Conservation (phyloP, 1,140 invertebrate genomes). For the Heliconius himera region DNA sequence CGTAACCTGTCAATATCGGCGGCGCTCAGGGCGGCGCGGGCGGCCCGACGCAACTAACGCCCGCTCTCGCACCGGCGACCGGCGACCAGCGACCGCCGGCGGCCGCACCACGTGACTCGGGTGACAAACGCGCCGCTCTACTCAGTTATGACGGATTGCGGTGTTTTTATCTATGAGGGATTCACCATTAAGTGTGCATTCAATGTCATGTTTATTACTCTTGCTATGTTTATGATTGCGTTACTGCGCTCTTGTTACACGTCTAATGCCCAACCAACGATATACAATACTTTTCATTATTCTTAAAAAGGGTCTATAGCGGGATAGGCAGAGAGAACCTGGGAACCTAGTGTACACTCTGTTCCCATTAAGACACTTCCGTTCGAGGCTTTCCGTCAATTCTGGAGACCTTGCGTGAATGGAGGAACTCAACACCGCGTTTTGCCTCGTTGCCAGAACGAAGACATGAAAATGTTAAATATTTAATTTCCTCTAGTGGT, state of each 20-base stretch:
- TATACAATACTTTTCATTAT: no score
- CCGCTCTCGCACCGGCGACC: constrained; percentile 52
- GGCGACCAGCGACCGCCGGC: constrained; percentile 44
- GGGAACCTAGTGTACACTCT: no score
- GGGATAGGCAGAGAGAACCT: no score
- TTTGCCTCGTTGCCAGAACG: no score
- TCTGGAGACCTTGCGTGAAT: not conserved
- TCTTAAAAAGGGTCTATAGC: no score
- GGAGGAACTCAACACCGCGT: no score
- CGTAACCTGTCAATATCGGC: constrained; percentile 57
- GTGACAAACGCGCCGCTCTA: constrained; percentile 67
- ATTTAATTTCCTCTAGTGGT: no score
- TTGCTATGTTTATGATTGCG: not conserved
- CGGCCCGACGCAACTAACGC: constrained; percentile 72
- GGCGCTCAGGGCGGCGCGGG: constrained; percentile 66
- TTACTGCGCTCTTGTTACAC: not conserved
- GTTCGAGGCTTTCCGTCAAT: not conserved
- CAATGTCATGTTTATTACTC: constrained; percentile 8
- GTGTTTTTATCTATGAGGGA: constrained; percentile 56
- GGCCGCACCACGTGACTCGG: constrained; percentile 68
- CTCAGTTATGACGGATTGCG: constrained; percentile 53
- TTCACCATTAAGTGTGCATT: constrained; percentile 25
- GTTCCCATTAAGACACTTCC: no score
- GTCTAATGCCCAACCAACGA: not conserved
- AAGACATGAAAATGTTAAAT: no score